These are phyloP conservation scores for Limulus polyphemus DNA, from an alignment of 2,888 invertebrate species.

Conservation along the genomic window DNA sequence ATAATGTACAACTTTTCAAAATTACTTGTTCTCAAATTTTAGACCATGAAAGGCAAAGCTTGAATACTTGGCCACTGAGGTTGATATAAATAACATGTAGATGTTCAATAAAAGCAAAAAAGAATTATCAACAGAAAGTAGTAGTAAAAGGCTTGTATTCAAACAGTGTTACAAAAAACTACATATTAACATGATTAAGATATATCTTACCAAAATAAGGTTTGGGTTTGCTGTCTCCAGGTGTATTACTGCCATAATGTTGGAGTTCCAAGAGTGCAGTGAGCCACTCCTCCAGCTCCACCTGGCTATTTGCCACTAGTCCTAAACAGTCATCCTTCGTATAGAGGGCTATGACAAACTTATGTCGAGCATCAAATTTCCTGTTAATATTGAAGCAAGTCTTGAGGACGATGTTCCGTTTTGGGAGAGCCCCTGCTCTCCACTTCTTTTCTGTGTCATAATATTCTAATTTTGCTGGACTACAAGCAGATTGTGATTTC, in stretches of 20 bases:
- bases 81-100: too few relatives aligned
- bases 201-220: conserved; percentile 18
- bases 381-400: conserved; percentile 83
- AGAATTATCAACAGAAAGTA: too few relatives aligned
- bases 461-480: conserved; percentile 71
- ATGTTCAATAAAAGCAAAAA: too few relatives aligned
- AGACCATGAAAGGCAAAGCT: too few relatives aligned
- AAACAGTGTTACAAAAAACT: too few relatives aligned
- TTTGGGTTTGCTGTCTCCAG: conserved; percentile 8
- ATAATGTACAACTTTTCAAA: too few relatives aligned
- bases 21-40: too few relatives aligned
- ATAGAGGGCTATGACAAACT: conserved; percentile 74
- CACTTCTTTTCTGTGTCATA: conserved; percentile 74
- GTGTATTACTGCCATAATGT: conserved; percentile 33
- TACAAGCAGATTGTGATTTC: conserved; percentile 57
- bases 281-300: conserved; percentile 70
- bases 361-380: conserved; percentile 68
- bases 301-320: conserved; percentile 66
- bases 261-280: conserved; percentile 60
- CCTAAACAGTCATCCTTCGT: conserved; percentile 82
- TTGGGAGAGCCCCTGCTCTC: conserved; percentile 47
- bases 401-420: conserved; percentile 63
- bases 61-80: too few relatives aligned
- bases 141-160: too few relatives aligned
- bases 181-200: too few relatives aligned